phyloP scores from a whole-genome alignment of 2,888 invertebrate genomes.

The Drosophila paracracens region DNA sequence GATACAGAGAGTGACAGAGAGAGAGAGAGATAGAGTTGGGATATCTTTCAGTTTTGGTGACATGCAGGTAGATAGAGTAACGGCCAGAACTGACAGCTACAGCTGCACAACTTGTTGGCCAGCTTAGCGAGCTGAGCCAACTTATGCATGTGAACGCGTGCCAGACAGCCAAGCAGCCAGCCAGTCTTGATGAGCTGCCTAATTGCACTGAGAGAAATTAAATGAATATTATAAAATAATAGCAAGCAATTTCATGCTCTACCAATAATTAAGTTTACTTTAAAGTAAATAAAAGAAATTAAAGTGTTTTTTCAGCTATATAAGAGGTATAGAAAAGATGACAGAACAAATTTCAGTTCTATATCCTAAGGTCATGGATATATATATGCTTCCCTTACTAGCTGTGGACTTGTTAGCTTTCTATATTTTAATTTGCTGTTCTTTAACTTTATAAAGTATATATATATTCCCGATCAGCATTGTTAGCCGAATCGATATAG shows the following conservation, averaged over 20 bases:
- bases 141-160: slow-evolving; percentile 66
- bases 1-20: not conserved
- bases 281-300: not conserved
- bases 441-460: no score
- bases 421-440: not conserved
- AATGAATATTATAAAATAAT: not conserved
- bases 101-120: slow-evolving; percentile 73
- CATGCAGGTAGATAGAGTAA: slow-evolving; percentile 52
- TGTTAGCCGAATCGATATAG: not conserved
- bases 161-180: slow-evolving; percentile 12
- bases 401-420: no score
- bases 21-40: not conserved
- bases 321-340: not conserved
- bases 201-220: slow-evolving; percentile 45
- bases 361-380: not conserved
- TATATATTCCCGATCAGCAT: not conserved
- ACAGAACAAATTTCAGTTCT: not conserved
- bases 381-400: not conserved
- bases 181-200: slow-evolving; percentile 47
- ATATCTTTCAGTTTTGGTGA: slow-evolving; percentile 53
- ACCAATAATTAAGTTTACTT: not conserved
- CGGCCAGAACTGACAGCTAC: slow-evolving; percentile 63
- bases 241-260: not conserved
- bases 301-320: not conserved
- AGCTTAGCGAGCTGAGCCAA: slow-evolving; percentile 62